Percentiles rank a stretch among this genome's conserved stretches.
Conservation (phyloP, 2,888 invertebrate genomes). For the Latrodectus elegans region DNA sequence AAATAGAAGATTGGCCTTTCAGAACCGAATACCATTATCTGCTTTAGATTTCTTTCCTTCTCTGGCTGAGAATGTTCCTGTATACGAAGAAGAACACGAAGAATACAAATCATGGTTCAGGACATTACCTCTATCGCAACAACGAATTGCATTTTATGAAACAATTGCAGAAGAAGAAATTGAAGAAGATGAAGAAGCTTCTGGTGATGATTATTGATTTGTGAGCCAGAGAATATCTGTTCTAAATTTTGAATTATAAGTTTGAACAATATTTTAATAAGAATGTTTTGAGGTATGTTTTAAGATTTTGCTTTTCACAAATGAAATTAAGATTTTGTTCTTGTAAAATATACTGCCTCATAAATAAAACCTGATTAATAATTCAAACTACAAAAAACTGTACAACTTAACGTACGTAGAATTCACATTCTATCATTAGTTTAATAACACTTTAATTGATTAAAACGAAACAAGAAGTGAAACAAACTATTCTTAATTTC, state of each 20-base stretch:
- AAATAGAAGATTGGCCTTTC: slow-evolving; percentile 13
- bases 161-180: slow-evolving; percentile 16
- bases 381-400: too few species aligned
- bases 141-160: slow-evolving; percentile 20
- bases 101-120: slow-evolving; percentile 33
- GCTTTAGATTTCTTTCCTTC: slow-evolving; percentile 16
- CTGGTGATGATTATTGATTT: slow-evolving; percentile 22
- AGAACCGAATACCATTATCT: slow-evolving; percentile 22
- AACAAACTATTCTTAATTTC: too few species aligned
- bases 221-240: too few species aligned
- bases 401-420: too few species aligned
- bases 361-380: too few species aligned
- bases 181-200: slow-evolving; percentile 3
- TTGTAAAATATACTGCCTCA: background rate
- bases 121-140: slow-evolving; percentile 26
- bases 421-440: too few species aligned
- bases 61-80: slow-evolving; percentile 41
- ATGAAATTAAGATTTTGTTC: background rate
- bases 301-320: background rate
- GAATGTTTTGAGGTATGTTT: too few species aligned
- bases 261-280: too few species aligned
- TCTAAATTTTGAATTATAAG: too few species aligned
- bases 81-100: slow-evolving; percentile 49
- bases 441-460: too few species aligned
- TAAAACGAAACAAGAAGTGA: too few species aligned